Conservation (phyloP, 2,888 invertebrate species). For the Hirudinaria manillensis region DNA sequence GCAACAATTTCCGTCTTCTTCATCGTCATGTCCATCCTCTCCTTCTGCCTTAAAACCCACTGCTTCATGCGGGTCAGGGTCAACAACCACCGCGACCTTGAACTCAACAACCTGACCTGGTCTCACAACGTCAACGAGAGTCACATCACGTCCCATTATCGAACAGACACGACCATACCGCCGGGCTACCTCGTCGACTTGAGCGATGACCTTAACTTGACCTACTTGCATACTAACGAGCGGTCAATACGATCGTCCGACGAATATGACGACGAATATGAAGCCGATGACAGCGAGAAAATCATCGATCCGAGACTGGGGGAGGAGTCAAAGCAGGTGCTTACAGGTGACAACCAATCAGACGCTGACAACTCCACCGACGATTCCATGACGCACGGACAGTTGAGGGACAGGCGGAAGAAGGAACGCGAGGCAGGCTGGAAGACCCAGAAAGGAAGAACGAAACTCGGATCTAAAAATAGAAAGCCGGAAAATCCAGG, state of each 20-base stretch:
- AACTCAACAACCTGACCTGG: constrained; percentile 1
- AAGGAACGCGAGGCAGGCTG: no score
- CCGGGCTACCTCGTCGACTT: background rate
- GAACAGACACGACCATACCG: background rate
- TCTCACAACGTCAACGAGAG: background rate
- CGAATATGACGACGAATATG: background rate
- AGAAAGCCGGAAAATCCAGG: no score
- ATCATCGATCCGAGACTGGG: constrained; percentile 5
- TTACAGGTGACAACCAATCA: no score
- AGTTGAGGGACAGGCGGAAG: no score
- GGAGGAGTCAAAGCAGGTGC: background rate
- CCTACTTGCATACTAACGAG: background rate
- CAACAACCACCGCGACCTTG: background rate
- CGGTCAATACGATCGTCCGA: background rate
- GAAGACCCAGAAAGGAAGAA: no score
- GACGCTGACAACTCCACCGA: no score
- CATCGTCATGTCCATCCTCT: constrained; percentile 88
- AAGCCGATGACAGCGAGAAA: background rate
- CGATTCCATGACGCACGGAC: no score
- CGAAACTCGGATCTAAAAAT: no score
- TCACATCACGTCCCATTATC: background rate
- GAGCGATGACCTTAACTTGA: background rate
- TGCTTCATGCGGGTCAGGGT: constrained; percentile 62
- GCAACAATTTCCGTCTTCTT: constrained; percentile 88
- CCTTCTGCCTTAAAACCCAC: constrained; percentile 92